Conservation (phyloP, 2,113 vertebrate genomes). For the Archocentrus centrarchus region DNA sequence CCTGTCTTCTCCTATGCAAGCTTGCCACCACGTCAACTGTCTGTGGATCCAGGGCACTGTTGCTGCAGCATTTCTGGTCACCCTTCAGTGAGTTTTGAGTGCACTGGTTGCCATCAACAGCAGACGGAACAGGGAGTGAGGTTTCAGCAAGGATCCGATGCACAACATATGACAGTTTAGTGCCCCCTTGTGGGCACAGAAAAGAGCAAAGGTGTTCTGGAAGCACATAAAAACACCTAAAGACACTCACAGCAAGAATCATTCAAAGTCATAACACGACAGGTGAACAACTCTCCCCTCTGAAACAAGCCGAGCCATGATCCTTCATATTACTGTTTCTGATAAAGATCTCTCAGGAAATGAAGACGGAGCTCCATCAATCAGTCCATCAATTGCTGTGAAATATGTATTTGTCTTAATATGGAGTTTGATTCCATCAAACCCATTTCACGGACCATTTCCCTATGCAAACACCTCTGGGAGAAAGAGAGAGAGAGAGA, state of each 20-base stretch:
- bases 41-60: constrained; percentile 36
- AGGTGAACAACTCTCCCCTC: constrained; percentile 21
- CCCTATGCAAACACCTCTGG: constrained; percentile 66
- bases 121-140: constrained; percentile 11
- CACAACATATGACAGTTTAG: constrained; percentile 51
- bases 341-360: constrained; percentile 65
- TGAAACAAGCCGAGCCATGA: constrained; percentile 52
- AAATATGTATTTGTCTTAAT: constrained; percentile 74
- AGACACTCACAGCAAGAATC: constrained; percentile 11
- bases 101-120: constrained; percentile 38
- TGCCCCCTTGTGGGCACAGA: constrained; percentile 57
- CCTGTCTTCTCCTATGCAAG: constrained; percentile 28
- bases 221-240: not conserved
- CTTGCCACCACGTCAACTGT: constrained; percentile 52
- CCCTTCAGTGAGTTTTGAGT: constrained; percentile 56
- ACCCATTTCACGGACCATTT: constrained; percentile 74
- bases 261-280: constrained; percentile 46
- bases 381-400: constrained; percentile 60
- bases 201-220: not conserved
- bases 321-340: constrained; percentile 27
- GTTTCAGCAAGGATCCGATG: not conserved
- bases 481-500: constrained; percentile 18
- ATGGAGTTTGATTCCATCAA: constrained; percentile 69
- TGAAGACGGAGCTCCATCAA: constrained; percentile 57
- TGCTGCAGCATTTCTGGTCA: constrained; percentile 50